A percentile compares a stretch with the other conserved stretches of the same genome.
These are phyloP conservation scores for Caenorhabditis parvicauda DNA, from an alignment of 2,888 invertebrate genomes.

Conservation along the genomic window DNA sequence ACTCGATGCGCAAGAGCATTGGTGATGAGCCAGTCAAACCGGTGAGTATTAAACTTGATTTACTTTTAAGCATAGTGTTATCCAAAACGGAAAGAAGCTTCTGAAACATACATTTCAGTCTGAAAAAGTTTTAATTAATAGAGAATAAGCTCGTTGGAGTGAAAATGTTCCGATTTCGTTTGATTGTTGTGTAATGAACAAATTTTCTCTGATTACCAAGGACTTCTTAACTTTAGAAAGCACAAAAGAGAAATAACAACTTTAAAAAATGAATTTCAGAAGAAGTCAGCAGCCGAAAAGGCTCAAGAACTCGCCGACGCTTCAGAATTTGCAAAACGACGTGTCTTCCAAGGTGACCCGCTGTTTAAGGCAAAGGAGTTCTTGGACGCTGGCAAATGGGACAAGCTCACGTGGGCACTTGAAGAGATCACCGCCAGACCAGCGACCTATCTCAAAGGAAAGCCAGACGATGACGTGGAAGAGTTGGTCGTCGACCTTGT, in stretches of 20 bases:
- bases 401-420: conserved; percentile 36
- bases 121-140: too few relatives aligned
- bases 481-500: conserved; percentile 29
- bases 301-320: conserved; percentile 16
- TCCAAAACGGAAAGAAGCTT: too few relatives aligned
- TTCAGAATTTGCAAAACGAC: conserved; percentile 29
- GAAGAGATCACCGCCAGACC: conserved; percentile 28
- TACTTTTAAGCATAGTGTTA: too few relatives aligned
- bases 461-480: conserved; percentile 40
- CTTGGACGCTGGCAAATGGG: conserved; percentile 26
- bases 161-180: too few relatives aligned
- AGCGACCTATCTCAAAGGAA: conserved; percentile 20
- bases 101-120: too few relatives aligned
- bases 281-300: conserved; percentile 19
- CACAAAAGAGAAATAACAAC: not conserved
- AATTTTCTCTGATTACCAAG: too few relatives aligned
- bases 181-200: too few relatives aligned
- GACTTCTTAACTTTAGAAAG: too few relatives aligned
- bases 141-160: too few relatives aligned
- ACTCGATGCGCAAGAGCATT: conserved; percentile 6
- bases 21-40: conserved; percentile 4
- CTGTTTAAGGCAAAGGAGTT: conserved; percentile 36
- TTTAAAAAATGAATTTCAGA: conserved; percentile 4
- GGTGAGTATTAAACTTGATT: too few relatives aligned
- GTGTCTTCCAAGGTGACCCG: conserved; percentile 42